Evolutionary conservation across 2,888 invertebrate genomes (phyloP).

Genomic region (Ectobius pallidus): DNA sequence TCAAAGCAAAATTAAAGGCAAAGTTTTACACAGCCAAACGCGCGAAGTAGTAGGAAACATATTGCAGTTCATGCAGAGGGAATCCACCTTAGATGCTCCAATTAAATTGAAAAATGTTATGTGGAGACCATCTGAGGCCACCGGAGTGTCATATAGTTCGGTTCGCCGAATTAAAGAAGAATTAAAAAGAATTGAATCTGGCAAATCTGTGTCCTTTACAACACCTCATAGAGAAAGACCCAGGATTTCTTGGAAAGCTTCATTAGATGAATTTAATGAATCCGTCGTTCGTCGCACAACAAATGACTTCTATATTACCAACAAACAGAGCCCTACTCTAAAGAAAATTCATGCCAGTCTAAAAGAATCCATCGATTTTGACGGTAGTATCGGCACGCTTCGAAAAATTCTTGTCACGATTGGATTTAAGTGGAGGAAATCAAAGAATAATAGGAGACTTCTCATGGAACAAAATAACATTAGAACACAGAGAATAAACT

Average conservation of each 20-base stretch:
- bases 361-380: not conserved
- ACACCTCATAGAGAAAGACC: not conserved
- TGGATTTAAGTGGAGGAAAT: not conserved
- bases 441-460: no score
- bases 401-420: not conserved
- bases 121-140: no score
- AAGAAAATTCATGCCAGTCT: not conserved
- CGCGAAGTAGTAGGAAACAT: no score
- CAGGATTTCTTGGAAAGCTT: not conserved
- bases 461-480: not conserved
- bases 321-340: not conserved
- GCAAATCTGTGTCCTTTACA: no score
- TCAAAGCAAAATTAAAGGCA: no score
- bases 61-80: no score
- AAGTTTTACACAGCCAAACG: no score
- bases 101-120: no score
- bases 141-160: no score
- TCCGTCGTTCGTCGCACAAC: not conserved
- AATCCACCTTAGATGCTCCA: no score
- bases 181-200: no score
- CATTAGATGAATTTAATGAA: not conserved
- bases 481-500: not conserved
- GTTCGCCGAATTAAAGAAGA: no score
- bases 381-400: not conserved
- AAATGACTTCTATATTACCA: not conserved